These are phyloP conservation scores for Otus sunia DNA, from an alignment of 2,113 vertebrate species.

Conservation along the genomic window DNA sequence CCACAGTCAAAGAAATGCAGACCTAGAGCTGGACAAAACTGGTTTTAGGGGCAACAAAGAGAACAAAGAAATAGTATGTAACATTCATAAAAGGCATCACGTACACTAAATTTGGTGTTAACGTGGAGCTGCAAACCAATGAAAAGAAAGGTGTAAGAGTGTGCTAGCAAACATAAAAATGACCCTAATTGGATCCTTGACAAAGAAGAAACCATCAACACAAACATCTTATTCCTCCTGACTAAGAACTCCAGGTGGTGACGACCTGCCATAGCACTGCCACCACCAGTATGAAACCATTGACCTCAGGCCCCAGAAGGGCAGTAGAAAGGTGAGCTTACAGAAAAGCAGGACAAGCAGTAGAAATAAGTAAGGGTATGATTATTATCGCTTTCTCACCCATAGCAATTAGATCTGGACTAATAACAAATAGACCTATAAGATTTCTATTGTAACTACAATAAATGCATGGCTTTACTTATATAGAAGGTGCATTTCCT, in stretches of 20 bases:
- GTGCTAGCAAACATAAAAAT: background rate
- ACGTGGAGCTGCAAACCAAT: background rate
- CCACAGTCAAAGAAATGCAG: constrained; percentile 55
- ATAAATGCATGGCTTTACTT: background rate
- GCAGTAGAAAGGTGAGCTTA: background rate
- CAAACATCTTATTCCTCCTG: background rate
- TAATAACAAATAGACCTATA: background rate
- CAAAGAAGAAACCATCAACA: background rate
- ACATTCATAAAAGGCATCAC: background rate
- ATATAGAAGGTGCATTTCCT: background rate
- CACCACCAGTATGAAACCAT: background rate
- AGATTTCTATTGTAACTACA: background rate
- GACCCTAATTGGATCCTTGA: background rate
- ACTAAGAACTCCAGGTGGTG: background rate
- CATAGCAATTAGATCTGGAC: background rate
- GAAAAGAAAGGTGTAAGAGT: background rate
- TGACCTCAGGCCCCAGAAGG: background rate
- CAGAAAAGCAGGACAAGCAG: background rate
- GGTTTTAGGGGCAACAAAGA: constrained; percentile 58
- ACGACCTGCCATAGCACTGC: background rate
- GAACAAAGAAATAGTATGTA: constrained; percentile 52
- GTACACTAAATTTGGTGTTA: background rate
- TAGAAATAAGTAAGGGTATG: background rate
- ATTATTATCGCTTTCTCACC: background rate
- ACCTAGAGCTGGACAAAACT: constrained; percentile 55